Conservation (phyloP, 1,140 invertebrate species). For the Drosophila pseudoananassae region DNA sequence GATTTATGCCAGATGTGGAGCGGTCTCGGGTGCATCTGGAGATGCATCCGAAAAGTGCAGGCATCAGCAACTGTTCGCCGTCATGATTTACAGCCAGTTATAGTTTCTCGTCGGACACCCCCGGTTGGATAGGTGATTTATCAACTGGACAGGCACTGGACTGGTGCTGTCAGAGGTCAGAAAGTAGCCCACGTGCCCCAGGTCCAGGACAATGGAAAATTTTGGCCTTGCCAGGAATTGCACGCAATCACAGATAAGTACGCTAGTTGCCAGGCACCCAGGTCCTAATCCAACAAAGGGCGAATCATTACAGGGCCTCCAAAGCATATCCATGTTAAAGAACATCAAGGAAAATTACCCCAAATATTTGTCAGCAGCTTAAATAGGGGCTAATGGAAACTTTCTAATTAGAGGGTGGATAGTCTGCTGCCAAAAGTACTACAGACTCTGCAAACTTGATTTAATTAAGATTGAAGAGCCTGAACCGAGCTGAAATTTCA, state of each 20-base stretch:
- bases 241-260: constrained; percentile 46
- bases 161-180: constrained; percentile 17
- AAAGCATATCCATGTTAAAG: not conserved
- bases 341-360: not conserved
- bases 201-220: constrained; percentile 39
- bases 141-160: constrained; percentile 39
- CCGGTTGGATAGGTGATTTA: constrained; percentile 35
- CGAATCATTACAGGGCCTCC: not conserved
- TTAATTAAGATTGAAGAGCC: not conserved
- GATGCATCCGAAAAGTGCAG: constrained; percentile 46
- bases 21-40: constrained; percentile 11
- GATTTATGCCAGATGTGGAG: constrained; percentile 31
- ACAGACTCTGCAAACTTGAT: not conserved
- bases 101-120: constrained; percentile 21
- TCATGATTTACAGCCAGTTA: constrained; percentile 41
- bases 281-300: not conserved
- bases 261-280: not conserved
- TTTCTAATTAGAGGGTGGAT: not conserved
- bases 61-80: constrained; percentile 43
- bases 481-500: not conserved
- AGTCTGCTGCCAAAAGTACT: not conserved
- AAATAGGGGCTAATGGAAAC: not conserved
- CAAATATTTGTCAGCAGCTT: not conserved
- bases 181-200: constrained; percentile 18
- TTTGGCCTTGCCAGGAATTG: constrained; percentile 37